Conservation (phyloP, 2,888 invertebrate species). For the Polyommatus icarus region DNA sequence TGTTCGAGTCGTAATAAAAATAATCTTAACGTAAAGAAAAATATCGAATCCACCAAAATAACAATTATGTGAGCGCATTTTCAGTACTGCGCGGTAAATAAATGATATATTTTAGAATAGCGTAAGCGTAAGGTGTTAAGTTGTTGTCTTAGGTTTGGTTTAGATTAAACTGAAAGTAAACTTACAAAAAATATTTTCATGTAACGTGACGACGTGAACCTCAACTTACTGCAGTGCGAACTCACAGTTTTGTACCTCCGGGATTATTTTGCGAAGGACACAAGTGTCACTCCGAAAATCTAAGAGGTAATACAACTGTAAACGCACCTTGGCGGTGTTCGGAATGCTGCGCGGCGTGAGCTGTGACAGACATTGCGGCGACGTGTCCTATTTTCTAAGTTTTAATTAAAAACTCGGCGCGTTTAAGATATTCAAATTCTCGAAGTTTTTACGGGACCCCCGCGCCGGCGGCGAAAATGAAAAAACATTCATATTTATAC, state of each 20-base stretch:
- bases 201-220: not conserved
- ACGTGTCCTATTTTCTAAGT: conserved; percentile 15
- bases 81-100: too few species aligned
- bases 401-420: conserved; percentile 28
- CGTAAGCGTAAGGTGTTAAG: too few species aligned
- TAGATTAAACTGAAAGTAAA: too few species aligned
- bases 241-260: not conserved
- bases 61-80: too few species aligned
- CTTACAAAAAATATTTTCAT: too few species aligned
- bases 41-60: too few species aligned
- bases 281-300: not conserved
- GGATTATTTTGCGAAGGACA: not conserved
- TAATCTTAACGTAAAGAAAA: too few species aligned
- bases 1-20: too few species aligned
- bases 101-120: too few species aligned
- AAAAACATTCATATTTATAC: conserved; percentile 6
- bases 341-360: not conserved
- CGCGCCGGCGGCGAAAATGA: conserved; percentile 4
- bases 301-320: not conserved
- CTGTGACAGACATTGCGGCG: not conserved
- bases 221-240: not conserved
- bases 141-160: too few species aligned
- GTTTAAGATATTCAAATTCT: conserved; percentile 21
- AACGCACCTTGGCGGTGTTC: not conserved
- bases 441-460: conserved; percentile 14